Conservation (phyloP, 1,140 invertebrate species). For the Choristoneura fumiferana region DNA sequence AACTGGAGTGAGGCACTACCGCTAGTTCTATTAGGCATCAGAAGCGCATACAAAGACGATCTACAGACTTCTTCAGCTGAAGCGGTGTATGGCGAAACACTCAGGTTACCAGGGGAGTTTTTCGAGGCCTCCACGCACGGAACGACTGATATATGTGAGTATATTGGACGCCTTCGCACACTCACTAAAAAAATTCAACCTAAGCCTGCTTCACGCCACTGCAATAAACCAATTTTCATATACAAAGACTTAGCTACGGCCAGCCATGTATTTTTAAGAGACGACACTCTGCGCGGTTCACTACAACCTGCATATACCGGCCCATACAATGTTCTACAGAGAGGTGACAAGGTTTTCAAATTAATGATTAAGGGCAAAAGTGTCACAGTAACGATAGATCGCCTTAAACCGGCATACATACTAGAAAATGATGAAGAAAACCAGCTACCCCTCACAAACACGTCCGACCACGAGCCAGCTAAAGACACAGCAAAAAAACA, state of each 20-base stretch:
- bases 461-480: no score
- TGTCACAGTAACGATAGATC: conserved; percentile 37
- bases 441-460: background rate
- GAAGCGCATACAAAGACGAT: conserved; percentile 41
- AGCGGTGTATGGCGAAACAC: conserved; percentile 47
- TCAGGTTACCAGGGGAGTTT: conserved; percentile 55
- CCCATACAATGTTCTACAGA: conserved; percentile 32
- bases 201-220: background rate
- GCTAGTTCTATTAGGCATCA: conserved; percentile 48
- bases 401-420: conserved; percentile 40
- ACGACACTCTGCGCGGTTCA: conserved; percentile 30
- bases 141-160: conserved; percentile 7
- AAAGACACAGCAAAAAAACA: background rate
- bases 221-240: background rate
- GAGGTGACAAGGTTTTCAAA: background rate
- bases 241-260: conserved; percentile 30
- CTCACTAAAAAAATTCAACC: background rate
- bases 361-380: conserved; percentile 18
- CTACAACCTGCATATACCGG: conserved; percentile 43
- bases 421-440: background rate
- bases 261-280: conserved; percentile 40
- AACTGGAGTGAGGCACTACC: conserved; percentile 31
- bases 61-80: conserved; percentile 31
- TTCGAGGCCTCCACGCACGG: conserved; percentile 22
- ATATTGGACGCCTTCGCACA: background rate